Conservation (phyloP, 2,888 invertebrate species). For the Piscicola geometra region DNA sequence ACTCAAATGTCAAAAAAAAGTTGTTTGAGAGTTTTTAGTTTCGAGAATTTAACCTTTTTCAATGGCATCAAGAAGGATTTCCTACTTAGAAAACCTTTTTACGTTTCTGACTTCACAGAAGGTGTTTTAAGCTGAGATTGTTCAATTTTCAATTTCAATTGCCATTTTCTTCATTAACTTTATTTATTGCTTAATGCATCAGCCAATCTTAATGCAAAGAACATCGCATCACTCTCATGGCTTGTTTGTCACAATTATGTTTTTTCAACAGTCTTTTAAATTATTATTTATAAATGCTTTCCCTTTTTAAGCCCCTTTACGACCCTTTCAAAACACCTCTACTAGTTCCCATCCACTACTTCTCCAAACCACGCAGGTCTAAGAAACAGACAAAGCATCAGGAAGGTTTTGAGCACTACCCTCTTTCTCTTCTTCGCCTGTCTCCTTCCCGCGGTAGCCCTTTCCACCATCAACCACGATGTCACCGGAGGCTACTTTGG, state of each 20-base stretch:
- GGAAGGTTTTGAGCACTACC: constrained; percentile 60
- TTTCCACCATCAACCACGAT: constrained; percentile 61
- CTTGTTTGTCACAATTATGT: no score
- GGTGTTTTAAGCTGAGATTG: background rate
- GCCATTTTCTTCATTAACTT: background rate
- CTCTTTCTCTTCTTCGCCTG: constrained; percentile 63
- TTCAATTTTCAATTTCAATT: constrained; percentile 4
- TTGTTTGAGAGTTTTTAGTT: background rate
- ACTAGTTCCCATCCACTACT: no score
- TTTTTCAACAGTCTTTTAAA: no score
- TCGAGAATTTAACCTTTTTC: constrained; percentile 20
- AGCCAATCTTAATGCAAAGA: no score
- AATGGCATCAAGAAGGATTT: constrained; percentile 28
- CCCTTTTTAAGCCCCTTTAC: no score
- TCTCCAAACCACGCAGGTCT: constrained; percentile 51
- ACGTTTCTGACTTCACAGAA: constrained; percentile 30
- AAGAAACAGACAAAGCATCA: constrained; percentile 57
- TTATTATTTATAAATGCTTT: no score
- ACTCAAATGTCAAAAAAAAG: background rate
- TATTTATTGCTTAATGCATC: no score
- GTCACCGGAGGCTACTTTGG: constrained; percentile 57
- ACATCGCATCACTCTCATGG: no score
- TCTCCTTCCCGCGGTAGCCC: constrained; percentile 62
- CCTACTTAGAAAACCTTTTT: constrained; percentile 9
- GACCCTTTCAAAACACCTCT: no score